These are phyloP conservation scores for Alca torda DNA, from an alignment of 2,797 vertebrate genomes.

Conservation along the genomic window DNA sequence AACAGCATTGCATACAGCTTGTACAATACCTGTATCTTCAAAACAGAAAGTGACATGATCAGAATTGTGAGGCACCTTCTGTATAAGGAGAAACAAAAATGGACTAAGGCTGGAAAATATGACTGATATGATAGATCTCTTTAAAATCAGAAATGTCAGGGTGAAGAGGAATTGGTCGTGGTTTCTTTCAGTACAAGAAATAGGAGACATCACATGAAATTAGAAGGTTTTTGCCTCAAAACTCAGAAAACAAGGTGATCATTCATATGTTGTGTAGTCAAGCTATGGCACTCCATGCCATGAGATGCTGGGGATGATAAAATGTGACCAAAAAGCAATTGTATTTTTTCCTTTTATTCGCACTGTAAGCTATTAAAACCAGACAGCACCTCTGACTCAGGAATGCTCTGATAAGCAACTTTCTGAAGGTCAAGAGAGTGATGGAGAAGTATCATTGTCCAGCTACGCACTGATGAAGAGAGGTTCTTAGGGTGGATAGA, in stretches of 20 bases:
- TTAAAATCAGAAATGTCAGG: neutral
- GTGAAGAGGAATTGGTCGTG: neutral
- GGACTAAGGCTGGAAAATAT: neutral
- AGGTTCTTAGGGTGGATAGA: neutral
- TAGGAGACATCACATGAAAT: neutral
- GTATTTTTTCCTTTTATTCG: neutral
- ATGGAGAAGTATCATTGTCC: neutral
- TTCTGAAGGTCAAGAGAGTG: neutral
- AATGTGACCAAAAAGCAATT: neutral
- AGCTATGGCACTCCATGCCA: neutral
- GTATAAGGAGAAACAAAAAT: neutral
- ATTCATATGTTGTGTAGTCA: neutral
- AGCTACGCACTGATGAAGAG: neutral
- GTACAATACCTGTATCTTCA: neutral
- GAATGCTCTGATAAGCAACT: neutral
- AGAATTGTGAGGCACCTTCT: neutral
- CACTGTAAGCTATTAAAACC: neutral
- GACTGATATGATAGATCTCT: neutral
- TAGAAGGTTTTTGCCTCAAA: neutral
- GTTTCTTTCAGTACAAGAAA: neutral
- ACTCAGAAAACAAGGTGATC: neutral
- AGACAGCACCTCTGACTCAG: neutral
- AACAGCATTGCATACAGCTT: neutral
- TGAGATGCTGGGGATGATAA: neutral
- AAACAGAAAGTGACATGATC: neutral